Conservation (phyloP, 1,140 invertebrate genomes). For the Brachionus plicatilis region DNA sequence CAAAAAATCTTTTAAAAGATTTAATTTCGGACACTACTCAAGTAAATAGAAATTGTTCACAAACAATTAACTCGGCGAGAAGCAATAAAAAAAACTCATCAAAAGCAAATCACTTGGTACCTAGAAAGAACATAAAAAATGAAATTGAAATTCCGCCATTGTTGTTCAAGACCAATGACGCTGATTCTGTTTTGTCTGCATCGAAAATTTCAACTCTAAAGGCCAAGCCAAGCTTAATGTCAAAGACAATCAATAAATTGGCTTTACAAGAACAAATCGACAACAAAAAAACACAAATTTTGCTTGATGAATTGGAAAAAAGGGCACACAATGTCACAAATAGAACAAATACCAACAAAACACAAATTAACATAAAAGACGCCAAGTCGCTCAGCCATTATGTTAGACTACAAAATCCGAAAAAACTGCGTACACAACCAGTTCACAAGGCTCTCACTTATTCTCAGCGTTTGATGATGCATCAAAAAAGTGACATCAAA, state of each 20-base stretch:
- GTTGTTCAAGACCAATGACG: background rate
- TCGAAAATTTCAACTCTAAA: background rate
- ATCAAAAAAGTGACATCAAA: background rate
- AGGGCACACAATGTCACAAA: background rate
- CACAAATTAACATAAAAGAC: background rate
- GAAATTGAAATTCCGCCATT: background rate
- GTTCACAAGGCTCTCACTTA: background rate
- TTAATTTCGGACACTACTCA: background rate
- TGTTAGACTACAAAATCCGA: constrained; percentile 6
- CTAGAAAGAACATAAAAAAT: background rate
- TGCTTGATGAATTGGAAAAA: constrained; percentile 25
- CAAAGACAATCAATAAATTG: background rate
- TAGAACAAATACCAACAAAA: background rate
- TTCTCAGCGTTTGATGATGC: background rate
- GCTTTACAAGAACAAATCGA: background rate
- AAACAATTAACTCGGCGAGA: background rate
- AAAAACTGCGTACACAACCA: background rate
- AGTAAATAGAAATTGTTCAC: background rate
- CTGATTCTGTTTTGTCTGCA: background rate
- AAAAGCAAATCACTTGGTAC: background rate
- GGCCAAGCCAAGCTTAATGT: constrained; percentile 3
- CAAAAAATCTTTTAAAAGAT: background rate
- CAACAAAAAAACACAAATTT: background rate
- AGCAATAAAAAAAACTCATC: background rate
- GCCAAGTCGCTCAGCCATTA: background rate